Conservation (phyloP, 1,140 invertebrate species). For the Ceratosolen fusciceps region DNA sequence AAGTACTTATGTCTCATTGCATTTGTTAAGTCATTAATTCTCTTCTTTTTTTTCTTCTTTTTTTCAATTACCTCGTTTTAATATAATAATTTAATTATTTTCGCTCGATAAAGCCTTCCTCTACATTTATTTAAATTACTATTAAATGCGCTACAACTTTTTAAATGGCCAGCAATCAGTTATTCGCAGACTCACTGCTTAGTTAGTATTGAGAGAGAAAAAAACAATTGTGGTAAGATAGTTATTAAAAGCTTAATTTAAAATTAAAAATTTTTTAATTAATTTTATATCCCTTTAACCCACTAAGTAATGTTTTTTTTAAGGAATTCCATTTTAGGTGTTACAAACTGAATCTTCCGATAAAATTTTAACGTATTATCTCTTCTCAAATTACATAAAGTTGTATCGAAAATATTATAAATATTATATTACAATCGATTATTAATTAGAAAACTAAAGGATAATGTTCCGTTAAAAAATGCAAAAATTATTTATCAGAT, state of each 20-base stretch:
- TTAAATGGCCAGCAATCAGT: not conserved
- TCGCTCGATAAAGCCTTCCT: not conserved
- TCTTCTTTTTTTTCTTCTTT: too few species aligned
- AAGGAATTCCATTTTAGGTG: too few species aligned
- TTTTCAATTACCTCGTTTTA: not conserved
- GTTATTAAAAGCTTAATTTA: not conserved
- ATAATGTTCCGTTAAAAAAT: too few species aligned
- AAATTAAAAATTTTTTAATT: not conserved
- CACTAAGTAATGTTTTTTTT: not conserved
- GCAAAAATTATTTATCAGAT: too few species aligned
- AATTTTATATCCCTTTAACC: not conserved
- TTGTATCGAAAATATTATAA: too few species aligned
- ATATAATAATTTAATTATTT: not conserved
- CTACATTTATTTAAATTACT: not conserved
- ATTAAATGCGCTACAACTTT: not conserved
- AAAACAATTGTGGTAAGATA: not conserved
- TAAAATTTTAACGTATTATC: too few species aligned
- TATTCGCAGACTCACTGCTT: not conserved
- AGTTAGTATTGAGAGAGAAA: not conserved
- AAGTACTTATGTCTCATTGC: not conserved
- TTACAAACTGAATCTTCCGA: too few species aligned
- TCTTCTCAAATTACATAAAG: too few species aligned
- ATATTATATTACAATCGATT: too few species aligned
- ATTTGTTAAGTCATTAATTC: not conserved
- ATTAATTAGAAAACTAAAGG: too few species aligned